phyloP scores from a whole-genome alignment of 1,140 invertebrate genomes.

The Tetramorium simillimum region DNA sequence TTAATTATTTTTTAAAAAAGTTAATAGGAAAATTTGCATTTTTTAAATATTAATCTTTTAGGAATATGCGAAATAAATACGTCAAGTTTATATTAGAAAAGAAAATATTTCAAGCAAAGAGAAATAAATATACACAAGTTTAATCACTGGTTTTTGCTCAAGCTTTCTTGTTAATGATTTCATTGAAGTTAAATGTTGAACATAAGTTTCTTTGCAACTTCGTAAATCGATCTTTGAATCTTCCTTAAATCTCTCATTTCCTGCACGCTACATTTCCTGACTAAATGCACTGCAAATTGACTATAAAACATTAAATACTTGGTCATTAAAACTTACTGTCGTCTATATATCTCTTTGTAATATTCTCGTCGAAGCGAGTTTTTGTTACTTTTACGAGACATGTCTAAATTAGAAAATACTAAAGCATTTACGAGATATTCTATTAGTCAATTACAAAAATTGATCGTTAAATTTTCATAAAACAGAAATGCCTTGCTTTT shows the following conservation, averaged over 20 bases:
- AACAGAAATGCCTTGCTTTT: not conserved
- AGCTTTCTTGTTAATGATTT: constrained; percentile 53
- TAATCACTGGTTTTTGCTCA: not conserved
- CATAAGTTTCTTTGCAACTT: constrained; percentile 30
- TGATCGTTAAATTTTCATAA: not conserved
- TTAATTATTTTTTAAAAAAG: not conserved
- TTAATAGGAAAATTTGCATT: not conserved
- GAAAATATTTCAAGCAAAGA: not conserved
- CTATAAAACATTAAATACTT: constrained; percentile 25
- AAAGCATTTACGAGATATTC: not conserved
- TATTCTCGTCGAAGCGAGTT: not conserved
- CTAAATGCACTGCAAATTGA: constrained; percentile 28
- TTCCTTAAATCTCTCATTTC: constrained; percentile 13
- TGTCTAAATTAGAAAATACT: not conserved
- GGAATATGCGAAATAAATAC: not conserved
- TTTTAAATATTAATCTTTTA: not conserved
- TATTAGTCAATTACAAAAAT: not conserved
- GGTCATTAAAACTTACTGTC: constrained; percentile 11
- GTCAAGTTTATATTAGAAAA: constrained; percentile 2
- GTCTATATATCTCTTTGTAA: not conserved
- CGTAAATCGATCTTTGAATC: constrained; percentile 27
- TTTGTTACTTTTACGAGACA: not conserved
- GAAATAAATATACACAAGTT: constrained; percentile 23
- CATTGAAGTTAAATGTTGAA: constrained; percentile 41
- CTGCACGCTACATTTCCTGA: constrained; percentile 29